phyloP scores from a whole-genome alignment of 2,888 invertebrate genomes.

The Liodrosophila aerea region DNA sequence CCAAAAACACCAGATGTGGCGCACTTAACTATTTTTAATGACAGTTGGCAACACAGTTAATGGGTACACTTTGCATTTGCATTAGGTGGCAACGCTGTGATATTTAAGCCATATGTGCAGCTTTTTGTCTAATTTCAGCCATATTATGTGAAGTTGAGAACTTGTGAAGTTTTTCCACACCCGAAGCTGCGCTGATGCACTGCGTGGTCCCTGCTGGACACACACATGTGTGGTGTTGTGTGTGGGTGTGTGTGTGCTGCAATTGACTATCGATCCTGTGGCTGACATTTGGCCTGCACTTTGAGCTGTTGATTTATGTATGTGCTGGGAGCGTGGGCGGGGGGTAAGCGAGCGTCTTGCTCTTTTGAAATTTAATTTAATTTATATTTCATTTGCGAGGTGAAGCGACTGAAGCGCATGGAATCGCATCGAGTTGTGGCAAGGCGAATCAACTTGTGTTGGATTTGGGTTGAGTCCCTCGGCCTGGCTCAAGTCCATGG shows the following conservation, averaged over 20 bases:
- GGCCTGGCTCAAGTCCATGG: conserved; percentile 23
- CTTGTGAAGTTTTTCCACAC: too few species aligned
- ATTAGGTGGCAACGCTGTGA: too few species aligned
- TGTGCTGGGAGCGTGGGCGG: conserved; percentile 20
- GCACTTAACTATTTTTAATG: too few species aligned
- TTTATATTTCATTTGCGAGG: conserved; percentile 67
- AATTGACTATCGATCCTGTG: conserved; percentile 37
- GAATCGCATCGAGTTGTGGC: conserved; percentile 4
- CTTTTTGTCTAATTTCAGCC: too few species aligned
- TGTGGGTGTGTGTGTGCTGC: conserved; percentile 12
- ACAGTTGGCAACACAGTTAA: too few species aligned
- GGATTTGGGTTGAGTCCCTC: neutral
- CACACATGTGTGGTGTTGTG: conserved; percentile 4
- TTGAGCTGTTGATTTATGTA: conserved; percentile 66
- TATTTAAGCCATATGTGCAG: too few species aligned
- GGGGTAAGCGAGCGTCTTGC: conserved; percentile 42
- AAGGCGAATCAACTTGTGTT: conserved; percentile 1
- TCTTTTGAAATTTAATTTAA: conserved; percentile 72
- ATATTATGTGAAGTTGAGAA: too few species aligned
- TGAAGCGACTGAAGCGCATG: conserved; percentile 14
- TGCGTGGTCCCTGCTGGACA: neutral
- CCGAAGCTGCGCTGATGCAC: too few species aligned
- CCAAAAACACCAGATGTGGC: too few species aligned
- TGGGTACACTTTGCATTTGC: too few species aligned
- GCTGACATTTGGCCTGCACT: conserved; percentile 60